A percentile compares a stretch with the other conserved stretches of the same genome.
Evolutionary conservation across 2,797 vertebrate genomes (phyloP).

Genomic region (Dendrocincla tyrannina): DNA sequence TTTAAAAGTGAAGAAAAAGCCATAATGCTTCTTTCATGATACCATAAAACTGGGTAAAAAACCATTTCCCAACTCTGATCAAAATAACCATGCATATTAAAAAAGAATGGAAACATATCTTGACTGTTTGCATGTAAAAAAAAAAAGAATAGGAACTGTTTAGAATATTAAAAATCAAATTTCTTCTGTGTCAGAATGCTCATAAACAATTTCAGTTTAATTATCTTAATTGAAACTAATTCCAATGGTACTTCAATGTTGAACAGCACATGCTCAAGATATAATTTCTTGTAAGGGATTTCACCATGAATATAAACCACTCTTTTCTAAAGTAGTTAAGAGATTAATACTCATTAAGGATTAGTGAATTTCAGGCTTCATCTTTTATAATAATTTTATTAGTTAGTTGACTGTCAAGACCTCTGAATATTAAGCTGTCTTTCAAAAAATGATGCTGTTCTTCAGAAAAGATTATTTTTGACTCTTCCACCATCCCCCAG

Average conservation of each 20-base stretch:
- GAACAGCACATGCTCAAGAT: not conserved
- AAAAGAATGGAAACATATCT: not conserved
- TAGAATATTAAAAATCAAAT: not conserved
- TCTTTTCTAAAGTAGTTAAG: conserved; percentile 8
- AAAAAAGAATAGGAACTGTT: not conserved
- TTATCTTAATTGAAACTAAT: conserved; percentile 50
- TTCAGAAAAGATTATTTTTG: not conserved
- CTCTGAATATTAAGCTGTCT: not conserved
- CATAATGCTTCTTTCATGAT: not conserved
- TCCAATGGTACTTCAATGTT: not conserved
- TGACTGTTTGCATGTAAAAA: not conserved
- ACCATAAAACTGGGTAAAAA: not conserved
- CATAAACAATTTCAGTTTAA: conserved; percentile 2
- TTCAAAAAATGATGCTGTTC: not conserved
- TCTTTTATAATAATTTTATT: not conserved
- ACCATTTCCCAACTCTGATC: not conserved
- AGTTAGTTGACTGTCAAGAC: not conserved
- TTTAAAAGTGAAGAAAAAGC: not conserved
- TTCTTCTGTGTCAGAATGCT: not conserved
- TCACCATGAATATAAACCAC: not conserved
- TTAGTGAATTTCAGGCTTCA: conserved; percentile 37
- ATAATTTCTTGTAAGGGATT: conserved; percentile 33
- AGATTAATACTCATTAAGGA: conserved; percentile 41
- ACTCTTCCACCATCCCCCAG: not conserved
- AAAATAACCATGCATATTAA: not conserved